A percentile compares a stretch with the other conserved stretches of the same genome.
Conservation (phyloP, 2,797 vertebrate species). For the Pipistrellus kuhlii region DNA sequence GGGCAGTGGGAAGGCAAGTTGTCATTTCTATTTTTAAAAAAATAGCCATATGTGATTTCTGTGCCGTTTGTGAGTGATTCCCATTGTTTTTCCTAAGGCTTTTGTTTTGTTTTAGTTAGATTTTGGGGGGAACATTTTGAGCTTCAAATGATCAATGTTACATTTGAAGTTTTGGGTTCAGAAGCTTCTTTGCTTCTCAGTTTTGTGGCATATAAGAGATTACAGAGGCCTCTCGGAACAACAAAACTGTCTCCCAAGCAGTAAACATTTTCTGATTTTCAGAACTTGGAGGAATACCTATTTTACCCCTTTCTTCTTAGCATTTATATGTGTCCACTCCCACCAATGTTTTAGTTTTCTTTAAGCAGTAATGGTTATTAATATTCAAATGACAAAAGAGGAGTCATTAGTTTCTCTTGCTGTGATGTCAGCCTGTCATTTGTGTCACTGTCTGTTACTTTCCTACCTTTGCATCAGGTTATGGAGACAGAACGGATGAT, state of each 20-base stretch:
- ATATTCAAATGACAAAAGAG: background rate
- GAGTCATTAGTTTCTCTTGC: background rate
- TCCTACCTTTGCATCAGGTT: slow-evolving; percentile 91
- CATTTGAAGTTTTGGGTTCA: slow-evolving; percentile 22
- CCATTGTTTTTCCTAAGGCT: background rate
- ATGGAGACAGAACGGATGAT: slow-evolving; percentile 99
- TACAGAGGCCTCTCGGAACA: background rate
- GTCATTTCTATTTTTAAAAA: background rate
- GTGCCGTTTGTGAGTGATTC: background rate
- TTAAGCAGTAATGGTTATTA: background rate
- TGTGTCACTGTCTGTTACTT: slow-evolving; percentile 78
- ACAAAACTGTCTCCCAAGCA: background rate
- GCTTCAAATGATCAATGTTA: background rate
- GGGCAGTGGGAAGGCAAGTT: background rate
- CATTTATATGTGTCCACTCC: background rate
- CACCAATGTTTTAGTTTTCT: background rate
- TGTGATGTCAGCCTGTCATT: background rate
- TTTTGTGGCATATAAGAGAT: background rate
- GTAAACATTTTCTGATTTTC: background rate
- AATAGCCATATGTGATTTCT: slow-evolving; percentile 1
- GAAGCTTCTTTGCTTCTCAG: background rate
- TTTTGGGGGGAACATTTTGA: background rate
- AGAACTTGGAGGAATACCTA: background rate
- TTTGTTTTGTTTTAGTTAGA: background rate
- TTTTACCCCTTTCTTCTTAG: slow-evolving; percentile 18